Conservation (phyloP, 2,113 vertebrate genomes). For the Cheirogaleus medius region DNA sequence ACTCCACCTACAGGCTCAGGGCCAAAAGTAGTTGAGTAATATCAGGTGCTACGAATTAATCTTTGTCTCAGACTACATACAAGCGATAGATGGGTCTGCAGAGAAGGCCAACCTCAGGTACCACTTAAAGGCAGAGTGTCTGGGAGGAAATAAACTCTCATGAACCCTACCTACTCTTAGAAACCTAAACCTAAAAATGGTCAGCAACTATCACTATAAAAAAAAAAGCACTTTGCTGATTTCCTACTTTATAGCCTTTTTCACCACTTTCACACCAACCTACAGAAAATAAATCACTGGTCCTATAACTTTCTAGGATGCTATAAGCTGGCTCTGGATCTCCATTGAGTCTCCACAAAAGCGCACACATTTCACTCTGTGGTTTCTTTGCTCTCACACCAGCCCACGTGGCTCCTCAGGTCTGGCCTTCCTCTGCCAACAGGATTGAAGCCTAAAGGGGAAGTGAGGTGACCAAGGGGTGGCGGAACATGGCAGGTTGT, state of each 20-base stretch:
- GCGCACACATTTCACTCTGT: neutral
- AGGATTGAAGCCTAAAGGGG: neutral
- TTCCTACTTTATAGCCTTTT: neutral
- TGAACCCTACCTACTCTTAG: neutral
- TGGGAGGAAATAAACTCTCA: neutral
- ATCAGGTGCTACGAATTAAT: neutral
- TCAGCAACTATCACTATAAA: neutral
- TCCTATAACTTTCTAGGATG: neutral
- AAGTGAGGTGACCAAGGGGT: neutral
- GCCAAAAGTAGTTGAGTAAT: neutral
- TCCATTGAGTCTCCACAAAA: neutral
- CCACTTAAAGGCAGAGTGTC: neutral
- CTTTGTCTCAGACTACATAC: neutral
- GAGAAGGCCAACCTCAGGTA: neutral
- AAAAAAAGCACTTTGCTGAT: neutral
- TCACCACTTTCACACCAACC: neutral
- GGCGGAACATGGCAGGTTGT: neutral
- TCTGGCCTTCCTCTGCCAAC: neutral
- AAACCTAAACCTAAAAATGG: neutral
- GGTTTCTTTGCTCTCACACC: neutral
- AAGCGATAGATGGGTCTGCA: neutral
- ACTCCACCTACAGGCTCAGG: neutral
- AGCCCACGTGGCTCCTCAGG: rapidly evolving
- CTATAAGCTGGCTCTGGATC: neutral
- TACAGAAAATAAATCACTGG: neutral